A percentile compares a stretch with the other conserved stretches of the same genome.
phyloP scores from a whole-genome alignment of 2,113 vertebrate genomes.

The Ptyas mucosa region DNA sequence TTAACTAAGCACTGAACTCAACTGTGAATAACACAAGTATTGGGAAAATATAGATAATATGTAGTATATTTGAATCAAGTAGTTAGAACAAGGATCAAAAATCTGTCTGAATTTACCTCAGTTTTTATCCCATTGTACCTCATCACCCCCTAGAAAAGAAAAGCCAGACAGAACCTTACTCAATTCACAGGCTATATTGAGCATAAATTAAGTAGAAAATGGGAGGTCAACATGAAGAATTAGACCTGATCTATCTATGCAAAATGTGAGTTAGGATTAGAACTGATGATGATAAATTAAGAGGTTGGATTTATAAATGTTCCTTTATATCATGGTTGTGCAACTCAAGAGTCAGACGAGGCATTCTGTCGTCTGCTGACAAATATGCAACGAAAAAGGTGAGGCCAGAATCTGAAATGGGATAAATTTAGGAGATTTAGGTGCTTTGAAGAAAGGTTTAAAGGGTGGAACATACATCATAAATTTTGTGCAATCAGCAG shows the following conservation, averaged over 20 bases:
- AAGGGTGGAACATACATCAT: background rate
- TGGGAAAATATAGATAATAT: background rate
- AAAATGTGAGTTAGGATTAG: background rate
- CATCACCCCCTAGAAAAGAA: background rate
- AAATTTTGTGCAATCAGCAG: background rate
- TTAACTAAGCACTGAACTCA: background rate
- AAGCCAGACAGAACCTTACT: background rate
- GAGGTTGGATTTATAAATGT: background rate
- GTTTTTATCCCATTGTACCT: background rate
- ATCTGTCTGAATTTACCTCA: background rate
- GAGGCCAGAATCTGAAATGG: background rate
- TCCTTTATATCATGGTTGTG: background rate
- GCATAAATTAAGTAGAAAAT: background rate
- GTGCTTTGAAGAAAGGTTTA: background rate
- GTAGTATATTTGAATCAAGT: background rate
- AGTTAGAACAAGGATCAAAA: background rate
- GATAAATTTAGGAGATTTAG: background rate
- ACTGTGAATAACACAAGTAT: background rate
- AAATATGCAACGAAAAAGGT: background rate
- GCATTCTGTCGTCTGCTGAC: background rate
- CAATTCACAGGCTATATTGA: background rate
- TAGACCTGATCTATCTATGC: background rate
- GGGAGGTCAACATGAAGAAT: background rate
- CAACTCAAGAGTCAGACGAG: background rate
- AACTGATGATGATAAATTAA: background rate